Conservation (phyloP, 2,888 invertebrate species). For the Drosophila sordidapex region DNA sequence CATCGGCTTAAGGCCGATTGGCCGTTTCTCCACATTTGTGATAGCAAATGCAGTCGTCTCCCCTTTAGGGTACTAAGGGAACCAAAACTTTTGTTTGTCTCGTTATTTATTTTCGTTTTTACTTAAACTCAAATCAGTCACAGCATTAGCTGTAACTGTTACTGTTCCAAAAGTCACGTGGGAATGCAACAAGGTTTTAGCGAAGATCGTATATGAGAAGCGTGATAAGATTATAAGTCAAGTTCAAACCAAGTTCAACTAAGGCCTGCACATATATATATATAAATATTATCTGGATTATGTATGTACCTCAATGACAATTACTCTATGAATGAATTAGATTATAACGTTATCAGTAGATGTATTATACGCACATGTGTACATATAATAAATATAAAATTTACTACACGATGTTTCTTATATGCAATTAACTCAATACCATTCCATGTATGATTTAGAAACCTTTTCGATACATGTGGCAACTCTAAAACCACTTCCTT, state of each 20-base stretch:
- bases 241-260: conserved; percentile 9
- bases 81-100: not conserved
- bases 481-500: not conserved
- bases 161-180: not conserved
- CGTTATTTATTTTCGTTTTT: not conserved
- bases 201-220: not conserved
- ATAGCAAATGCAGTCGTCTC: conserved; percentile 4
- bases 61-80: not conserved
- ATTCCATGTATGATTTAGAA: not conserved
- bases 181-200: not conserved
- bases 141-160: not conserved
- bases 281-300: not conserved
- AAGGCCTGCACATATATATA: not conserved
- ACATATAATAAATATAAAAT: not conserved
- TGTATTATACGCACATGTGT: not conserved
- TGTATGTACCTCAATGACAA: not conserved
- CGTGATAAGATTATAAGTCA: not conserved
- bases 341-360: conserved; percentile 3
- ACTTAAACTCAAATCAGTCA: not conserved
- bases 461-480: conserved; percentile 12
- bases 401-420: not conserved
- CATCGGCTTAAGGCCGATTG: conserved; percentile 6
- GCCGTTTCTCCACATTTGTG: not conserved
- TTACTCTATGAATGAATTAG: conserved; percentile 3
- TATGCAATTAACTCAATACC: not conserved